These are phyloP conservation scores for Mesitornis unicolor DNA, from an alignment of 2,113 vertebrate genomes.

Conservation along the genomic window DNA sequence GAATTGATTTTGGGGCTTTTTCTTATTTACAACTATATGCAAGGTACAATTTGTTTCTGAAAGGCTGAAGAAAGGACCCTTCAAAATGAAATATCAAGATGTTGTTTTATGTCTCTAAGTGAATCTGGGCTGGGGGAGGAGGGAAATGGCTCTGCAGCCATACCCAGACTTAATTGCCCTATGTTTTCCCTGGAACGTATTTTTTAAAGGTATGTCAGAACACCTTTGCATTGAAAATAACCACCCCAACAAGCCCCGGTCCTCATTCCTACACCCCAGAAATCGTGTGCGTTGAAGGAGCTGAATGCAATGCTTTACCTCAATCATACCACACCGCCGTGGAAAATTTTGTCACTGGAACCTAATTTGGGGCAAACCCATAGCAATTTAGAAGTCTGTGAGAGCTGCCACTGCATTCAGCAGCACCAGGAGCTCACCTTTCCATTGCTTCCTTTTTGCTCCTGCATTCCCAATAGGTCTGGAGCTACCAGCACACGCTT, in stretches of 20 bases:
- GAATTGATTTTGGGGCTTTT: neutral
- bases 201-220: slow-evolving; percentile 51
- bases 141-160: neutral
- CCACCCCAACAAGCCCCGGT: neutral
- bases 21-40: neutral
- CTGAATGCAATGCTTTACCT: slow-evolving; percentile 27
- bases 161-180: slow-evolving; percentile 17
- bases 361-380: neutral
- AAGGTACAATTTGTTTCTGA: slow-evolving; percentile 12
- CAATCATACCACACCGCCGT: neutral
- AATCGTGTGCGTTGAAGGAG: slow-evolving; percentile 11
- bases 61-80: slow-evolving; percentile 53
- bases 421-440: neutral
- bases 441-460: neutral
- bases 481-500: neutral
- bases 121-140: slow-evolving; percentile 35
- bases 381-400: too few species aligned
- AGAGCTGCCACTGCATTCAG: neutral
- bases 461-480: neutral
- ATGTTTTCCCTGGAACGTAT: slow-evolving; percentile 18
- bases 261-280: neutral
- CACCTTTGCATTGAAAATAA: slow-evolving; percentile 7
- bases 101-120: slow-evolving; percentile 38
- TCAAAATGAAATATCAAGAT: slow-evolving; percentile 45
- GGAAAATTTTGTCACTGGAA: neutral